phyloP scores from a whole-genome alignment of 2,113 vertebrate species.

The Trogon melanurus region DNA sequence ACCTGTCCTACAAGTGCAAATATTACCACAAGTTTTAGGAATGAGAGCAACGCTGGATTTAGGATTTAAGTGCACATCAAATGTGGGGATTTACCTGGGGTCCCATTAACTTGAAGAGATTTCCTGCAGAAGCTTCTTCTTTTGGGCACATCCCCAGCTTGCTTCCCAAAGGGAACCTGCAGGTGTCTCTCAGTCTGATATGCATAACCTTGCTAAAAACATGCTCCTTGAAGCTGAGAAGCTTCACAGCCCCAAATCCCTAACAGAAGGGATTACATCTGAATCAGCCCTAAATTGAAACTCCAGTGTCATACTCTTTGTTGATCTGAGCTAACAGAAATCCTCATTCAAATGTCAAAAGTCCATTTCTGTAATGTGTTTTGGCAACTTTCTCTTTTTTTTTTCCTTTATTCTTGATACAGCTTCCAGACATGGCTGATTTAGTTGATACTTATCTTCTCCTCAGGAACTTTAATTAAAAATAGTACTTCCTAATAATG shows the following conservation, averaged over 20 bases:
- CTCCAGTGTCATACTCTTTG: neutral
- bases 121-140: neutral
- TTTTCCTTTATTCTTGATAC: neutral
- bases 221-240: neutral
- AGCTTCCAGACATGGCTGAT: neutral
- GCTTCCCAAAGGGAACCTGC: neutral
- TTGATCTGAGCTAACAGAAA: neutral
- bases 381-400: neutral
- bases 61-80: neutral
- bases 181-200: neutral
- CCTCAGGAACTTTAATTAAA: slow-evolving; percentile 41
- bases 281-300: fast-evolving
- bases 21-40: neutral
- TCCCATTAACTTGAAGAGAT: neutral
- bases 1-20: neutral
- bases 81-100: neutral
- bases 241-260: neutral
- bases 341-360: slow-evolving; percentile 4
- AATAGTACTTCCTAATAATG: neutral
- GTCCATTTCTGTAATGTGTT: neutral
- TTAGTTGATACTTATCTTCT: slow-evolving; percentile 5
- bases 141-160: neutral
- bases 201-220: neutral
- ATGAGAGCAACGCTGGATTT: neutral
- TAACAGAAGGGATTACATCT: neutral